Evolutionary conservation across 2,113 vertebrate genomes (phyloP), one percentile per base, ranked within the genome.

Genomic region (Fulica atra): DNA sequence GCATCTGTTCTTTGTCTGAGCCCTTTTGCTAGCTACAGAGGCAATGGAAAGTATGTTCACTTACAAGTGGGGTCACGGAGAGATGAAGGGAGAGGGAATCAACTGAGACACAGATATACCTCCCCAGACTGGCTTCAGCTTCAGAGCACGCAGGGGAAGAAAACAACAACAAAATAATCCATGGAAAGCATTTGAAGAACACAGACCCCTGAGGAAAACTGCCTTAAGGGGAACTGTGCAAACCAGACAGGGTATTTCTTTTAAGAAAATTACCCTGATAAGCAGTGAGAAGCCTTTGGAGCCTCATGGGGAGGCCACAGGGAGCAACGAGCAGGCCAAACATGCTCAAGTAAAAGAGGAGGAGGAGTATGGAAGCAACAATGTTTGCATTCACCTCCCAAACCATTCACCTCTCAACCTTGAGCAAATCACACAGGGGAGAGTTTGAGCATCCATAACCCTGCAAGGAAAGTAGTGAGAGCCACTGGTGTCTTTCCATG

Each of bases 1-100:
- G 88, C 81, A 79, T 96, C 96, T 95, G 96, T 2, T 89, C 86
- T 95, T 91, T 44, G 86, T 97, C 91, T 20, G 53, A 76, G 81
- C 50, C 81, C 78, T 50, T 65, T 26, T 42, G 65, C 5, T 42
- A 92, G 83, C 92, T 96, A 31, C 83, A 87, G 48, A 91, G 91
- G 78, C 86, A 96, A 77, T 3, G 86, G 95, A 96, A 94, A 97
- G 25, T 87, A 96, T 87, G 86, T 19, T 84, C 23, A 29, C 44
- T 8, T 50, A n/a, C 78, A 57, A 60, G 46, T 6, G 36, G 77
- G 83, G 86, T 90, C 92, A 95, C 1, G 2, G 56, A 83, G 50
- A 84, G 87, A 89, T 88, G 92, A 51, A 92, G 68, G 36, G 71
- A 85, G 76, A 70, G 23, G 48, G 72, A 88, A 71, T 68, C 60